phyloP scores from a whole-genome alignment of 1,140 invertebrate genomes.

The Adelges cooleyi region DNA sequence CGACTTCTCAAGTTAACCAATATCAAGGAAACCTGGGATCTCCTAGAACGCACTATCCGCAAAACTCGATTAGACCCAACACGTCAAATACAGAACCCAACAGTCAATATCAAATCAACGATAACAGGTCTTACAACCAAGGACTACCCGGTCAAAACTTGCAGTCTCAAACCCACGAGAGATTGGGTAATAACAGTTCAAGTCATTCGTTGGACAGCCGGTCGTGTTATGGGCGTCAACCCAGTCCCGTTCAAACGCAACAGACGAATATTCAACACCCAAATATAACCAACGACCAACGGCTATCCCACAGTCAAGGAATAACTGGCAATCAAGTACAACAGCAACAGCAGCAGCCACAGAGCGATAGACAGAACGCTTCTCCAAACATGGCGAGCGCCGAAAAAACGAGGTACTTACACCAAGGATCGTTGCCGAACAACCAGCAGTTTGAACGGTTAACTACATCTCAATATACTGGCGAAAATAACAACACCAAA shows the following conservation, averaged over 20 bases:
- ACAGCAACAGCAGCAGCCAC: constrained; percentile 10
- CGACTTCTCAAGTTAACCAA: neutral
- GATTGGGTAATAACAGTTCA: neutral
- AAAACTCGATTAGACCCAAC: neutral
- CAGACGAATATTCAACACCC: neutral
- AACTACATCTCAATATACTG: neutral
- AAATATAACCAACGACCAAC: too few species aligned
- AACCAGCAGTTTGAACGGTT: neutral
- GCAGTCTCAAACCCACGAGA: neutral
- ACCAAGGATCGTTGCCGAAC: neutral
- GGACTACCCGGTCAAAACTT: neutral
- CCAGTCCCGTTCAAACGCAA: neutral
- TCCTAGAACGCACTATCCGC: neutral
- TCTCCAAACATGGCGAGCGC: neutral
- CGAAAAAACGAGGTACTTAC: neutral
- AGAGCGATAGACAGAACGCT: neutral
- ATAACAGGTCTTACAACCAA: neutral
- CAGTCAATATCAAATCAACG: neutral
- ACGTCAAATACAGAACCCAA: neutral
- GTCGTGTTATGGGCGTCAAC: constrained; percentile 3
- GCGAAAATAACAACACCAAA: neutral
- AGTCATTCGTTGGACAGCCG: neutral
- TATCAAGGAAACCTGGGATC: neutral
- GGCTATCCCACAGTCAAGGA: too few species aligned
- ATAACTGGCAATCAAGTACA: too few species aligned